A percentile compares a stretch with the other conserved stretches of the same genome.
Evolutionary conservation across 2,113 vertebrate species (phyloP).

Genomic region (Callospermophilus lateralis): DNA sequence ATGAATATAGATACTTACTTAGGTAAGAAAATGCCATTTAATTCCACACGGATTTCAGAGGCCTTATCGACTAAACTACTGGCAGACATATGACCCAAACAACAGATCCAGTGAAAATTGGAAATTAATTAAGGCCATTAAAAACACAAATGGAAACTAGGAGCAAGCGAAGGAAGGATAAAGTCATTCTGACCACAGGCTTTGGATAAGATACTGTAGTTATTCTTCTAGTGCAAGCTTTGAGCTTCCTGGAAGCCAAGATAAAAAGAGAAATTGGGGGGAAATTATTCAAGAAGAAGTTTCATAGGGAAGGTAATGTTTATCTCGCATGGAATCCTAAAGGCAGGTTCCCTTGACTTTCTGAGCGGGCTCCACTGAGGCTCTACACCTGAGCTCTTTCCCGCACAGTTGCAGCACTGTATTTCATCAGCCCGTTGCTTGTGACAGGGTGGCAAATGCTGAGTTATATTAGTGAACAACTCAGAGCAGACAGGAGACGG

Average conservation of each 20-base stretch:
- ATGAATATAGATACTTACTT: rapidly evolving
- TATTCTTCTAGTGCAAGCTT: too few relatives aligned
- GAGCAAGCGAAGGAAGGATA: not conserved
- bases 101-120: not conserved
- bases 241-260: slow-evolving; percentile 6
- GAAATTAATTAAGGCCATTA: not conserved
- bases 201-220: rapidly evolving
- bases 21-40: not conserved
- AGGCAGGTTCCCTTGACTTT: too few relatives aligned
- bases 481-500: rapidly evolving
- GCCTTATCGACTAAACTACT: not conserved
- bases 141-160: not conserved
- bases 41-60: not conserved
- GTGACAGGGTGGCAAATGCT: not conserved
- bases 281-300: not conserved
- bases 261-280: not conserved
- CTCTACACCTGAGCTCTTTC: rapidly evolving
- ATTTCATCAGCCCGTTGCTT: not conserved
- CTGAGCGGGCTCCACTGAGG: rapidly evolving
- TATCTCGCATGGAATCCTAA: not conserved
- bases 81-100: not conserved
- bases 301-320: not conserved
- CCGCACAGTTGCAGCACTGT: too few relatives aligned
- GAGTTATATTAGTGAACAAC: not conserved
- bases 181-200: not conserved